Percentiles rank a stretch among this genome's conserved stretches.
Conservation (phyloP, 2,113 vertebrate genomes). For the Potamarius usumacintae region DNA sequence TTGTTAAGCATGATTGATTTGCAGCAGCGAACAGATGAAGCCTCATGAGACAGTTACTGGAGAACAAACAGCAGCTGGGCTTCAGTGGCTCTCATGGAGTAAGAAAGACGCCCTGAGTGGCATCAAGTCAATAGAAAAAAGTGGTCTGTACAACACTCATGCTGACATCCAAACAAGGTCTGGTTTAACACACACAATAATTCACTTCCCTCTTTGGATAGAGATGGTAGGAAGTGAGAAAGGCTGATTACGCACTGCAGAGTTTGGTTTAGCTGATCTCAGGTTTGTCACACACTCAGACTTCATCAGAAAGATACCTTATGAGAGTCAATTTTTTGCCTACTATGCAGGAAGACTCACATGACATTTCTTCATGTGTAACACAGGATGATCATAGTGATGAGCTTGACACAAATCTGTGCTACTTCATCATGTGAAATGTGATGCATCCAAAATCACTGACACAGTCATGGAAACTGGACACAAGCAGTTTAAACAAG, state of each 20-base stretch:
- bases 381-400: constrained; percentile 11
- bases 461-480: neutral
- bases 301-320: neutral
- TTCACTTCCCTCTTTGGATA: constrained; percentile 9
- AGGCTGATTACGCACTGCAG: constrained; percentile 12
- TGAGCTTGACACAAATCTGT: constrained; percentile 22
- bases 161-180: neutral
- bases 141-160: neutral
- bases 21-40: neutral
- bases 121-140: constrained; percentile 54
- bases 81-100: constrained; percentile 52
- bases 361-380: neutral
- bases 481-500: constrained; percentile 5
- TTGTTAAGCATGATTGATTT: constrained; percentile 16
- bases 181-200: constrained; percentile 10
- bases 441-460: neutral
- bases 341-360: neutral
- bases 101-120: constrained; percentile 49
- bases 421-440: constrained; percentile 7
- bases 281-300: neutral
- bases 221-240: constrained; percentile 20
- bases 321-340: constrained; percentile 5
- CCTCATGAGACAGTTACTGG: constrained; percentile 34
- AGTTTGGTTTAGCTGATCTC: neutral
- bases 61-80: constrained; percentile 47